Evolutionary conservation across 2,797 vertebrate species (phyloP).

Genomic region (Manis pentadactyla): DNA sequence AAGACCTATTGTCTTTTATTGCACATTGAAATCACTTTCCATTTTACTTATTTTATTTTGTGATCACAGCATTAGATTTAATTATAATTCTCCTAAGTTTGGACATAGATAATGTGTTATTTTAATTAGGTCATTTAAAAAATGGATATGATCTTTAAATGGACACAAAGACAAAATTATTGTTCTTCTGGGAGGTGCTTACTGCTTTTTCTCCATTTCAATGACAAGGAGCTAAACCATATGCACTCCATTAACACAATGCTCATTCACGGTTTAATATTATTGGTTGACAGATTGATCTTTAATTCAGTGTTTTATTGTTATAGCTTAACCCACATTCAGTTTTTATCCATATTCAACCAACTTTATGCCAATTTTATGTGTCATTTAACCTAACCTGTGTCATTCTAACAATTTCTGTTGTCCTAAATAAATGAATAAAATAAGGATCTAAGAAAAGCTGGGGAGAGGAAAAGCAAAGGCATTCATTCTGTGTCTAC

Average conservation of each 20-base stretch:
- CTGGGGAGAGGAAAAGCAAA: neutral
- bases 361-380: neutral
- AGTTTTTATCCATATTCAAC: neutral
- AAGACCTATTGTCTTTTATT: neutral
- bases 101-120: neutral
- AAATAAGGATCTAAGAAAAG: neutral
- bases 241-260: neutral
- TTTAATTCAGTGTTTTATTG: neutral
- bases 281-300: neutral
- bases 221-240: neutral
- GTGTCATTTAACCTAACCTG: neutral
- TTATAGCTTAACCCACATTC: neutral
- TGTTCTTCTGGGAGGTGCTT: neutral
- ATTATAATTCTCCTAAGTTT: neutral
- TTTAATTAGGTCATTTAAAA: neutral
- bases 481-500: neutral
- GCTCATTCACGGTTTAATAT: neutral
- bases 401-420: neutral
- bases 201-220: neutral
- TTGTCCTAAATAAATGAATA: neutral
- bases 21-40: neutral
- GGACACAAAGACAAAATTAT: neutral
- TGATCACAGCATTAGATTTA: conserved; percentile 25
- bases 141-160: neutral
- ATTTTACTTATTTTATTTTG: neutral